These are phyloP conservation scores for Halictus ligatus DNA, from an alignment of 2,888 invertebrate genomes.

Conservation along the genomic window DNA sequence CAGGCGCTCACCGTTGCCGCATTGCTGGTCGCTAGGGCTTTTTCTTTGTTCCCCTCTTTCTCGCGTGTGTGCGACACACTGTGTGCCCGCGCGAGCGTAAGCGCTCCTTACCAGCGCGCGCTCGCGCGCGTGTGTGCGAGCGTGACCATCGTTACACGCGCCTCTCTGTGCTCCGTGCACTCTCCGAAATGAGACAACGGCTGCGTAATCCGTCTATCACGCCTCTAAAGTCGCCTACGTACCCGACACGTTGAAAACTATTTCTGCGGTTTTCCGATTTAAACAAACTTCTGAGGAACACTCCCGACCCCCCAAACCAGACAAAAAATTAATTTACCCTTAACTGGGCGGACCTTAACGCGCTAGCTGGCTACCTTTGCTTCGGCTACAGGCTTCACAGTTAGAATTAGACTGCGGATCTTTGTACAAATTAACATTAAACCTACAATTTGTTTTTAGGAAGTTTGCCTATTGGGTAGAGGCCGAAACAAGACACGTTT, in stretches of 20 bases:
- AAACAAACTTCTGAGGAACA: neutral
- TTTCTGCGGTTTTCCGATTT: neutral
- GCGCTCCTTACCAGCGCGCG: neutral
- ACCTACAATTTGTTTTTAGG: neutral
- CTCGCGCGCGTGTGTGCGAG: neutral
- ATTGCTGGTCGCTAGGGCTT: constrained; percentile 80
- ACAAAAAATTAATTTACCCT: neutral
- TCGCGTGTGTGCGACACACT: constrained; percentile 23
- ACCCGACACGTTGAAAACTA: neutral
- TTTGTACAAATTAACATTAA: neutral
- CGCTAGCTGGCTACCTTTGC: neutral
- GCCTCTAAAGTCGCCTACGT: constrained; percentile 26
- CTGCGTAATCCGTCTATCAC: constrained; percentile 43
- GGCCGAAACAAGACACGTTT: no score
- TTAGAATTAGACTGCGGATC: neutral
- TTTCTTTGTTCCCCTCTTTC: constrained; percentile 69
- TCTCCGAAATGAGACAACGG: constrained; percentile 49
- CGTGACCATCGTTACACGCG: constrained; percentile 47
- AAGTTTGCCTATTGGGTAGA: no score
- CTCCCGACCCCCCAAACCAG: neutral
- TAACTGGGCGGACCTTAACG: neutral
- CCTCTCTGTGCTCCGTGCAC: constrained; percentile 42
- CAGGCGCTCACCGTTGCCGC: constrained; percentile 81
- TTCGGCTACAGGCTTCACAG: neutral
- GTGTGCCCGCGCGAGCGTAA: neutral